Percentiles rank a stretch among this genome's conserved stretches.
Evolutionary conservation across 37 sponge, comb jelly and placozoan species (phyloP).

Genomic region (Axinella damicornis): DNA sequence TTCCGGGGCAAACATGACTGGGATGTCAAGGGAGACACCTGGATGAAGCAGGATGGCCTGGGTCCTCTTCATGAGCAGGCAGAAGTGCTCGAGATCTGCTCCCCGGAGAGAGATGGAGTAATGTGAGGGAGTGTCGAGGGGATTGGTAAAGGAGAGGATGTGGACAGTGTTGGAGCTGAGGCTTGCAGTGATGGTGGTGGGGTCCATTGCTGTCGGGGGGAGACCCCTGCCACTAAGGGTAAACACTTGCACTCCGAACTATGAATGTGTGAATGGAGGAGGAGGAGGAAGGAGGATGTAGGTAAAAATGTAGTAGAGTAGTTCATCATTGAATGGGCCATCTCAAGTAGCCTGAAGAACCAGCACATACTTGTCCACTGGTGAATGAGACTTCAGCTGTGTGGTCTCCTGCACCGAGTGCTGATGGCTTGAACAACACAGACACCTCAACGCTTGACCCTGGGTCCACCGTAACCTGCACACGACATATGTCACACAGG

Average conservation of each 20-base stretch:
- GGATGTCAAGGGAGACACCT: slow-evolving; percentile 62
- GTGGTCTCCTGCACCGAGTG: slow-evolving; percentile 44
- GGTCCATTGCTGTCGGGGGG: slow-evolving; percentile 32
- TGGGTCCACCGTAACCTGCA: slow-evolving; percentile 52
- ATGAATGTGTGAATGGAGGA: not conserved
- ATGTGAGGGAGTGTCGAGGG: slow-evolving; percentile 58
- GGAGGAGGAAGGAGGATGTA: no score
- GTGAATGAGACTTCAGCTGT: slow-evolving; percentile 46
- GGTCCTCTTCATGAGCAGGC: slow-evolving; percentile 55
- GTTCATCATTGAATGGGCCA: no score
- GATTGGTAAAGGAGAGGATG: slow-evolving; percentile 78
- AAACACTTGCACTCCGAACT: slow-evolving; percentile 74
- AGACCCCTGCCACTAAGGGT: slow-evolving; percentile 54
- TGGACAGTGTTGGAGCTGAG: slow-evolving; percentile 49
- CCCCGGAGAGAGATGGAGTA: slow-evolving; percentile 35
- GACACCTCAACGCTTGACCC: slow-evolving; percentile 32
- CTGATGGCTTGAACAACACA: slow-evolving; percentile 74
- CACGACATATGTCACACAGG: not conserved
- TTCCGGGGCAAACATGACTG: slow-evolving; percentile 71
- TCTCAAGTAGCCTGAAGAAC: no score
- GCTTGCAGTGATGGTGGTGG: slow-evolving; percentile 27
- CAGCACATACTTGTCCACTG: slow-evolving; percentile 62
- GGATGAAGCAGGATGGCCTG: slow-evolving; percentile 33
- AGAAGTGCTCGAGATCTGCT: slow-evolving; percentile 39
- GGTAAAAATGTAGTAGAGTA: no score